phyloP scores from a whole-genome alignment of 2,888 invertebrate genomes.

The Tromatobia lineatoria region DNA sequence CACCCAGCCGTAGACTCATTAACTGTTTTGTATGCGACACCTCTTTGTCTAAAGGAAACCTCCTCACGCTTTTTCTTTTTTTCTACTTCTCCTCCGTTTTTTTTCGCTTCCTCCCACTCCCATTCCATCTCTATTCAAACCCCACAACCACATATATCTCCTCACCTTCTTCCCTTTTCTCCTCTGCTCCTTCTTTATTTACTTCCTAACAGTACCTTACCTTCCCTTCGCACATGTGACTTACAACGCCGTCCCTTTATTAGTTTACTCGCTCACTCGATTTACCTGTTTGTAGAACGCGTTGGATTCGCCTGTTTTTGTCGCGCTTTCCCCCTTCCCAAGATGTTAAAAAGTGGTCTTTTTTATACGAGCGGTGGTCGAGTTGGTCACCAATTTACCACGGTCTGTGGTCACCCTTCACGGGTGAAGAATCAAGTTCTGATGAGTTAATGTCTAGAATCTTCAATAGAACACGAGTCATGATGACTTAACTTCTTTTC shows the following conservation, averaged over 20 bases:
- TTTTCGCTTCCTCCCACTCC: slow-evolving; percentile 23
- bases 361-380: slow-evolving; percentile 35
- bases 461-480: neutral
- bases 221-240: slow-evolving; percentile 43
- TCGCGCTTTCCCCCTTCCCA: neutral
- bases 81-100: slow-evolving; percentile 36
- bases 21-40: slow-evolving; percentile 84
- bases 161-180: slow-evolving; percentile 20
- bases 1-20: slow-evolving; percentile 85
- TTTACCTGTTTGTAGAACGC: slow-evolving; percentile 76
- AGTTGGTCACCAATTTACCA: slow-evolving; percentile 57
- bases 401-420: slow-evolving; percentile 45
- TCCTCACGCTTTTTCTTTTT: slow-evolving; percentile 47
- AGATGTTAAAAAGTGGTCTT: neutral
- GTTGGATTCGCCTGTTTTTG: slow-evolving; percentile 74
- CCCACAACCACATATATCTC: slow-evolving; percentile 12
- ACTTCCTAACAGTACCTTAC: slow-evolving; percentile 18
- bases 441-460: slow-evolving; percentile 19
- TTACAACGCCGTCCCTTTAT: neutral
- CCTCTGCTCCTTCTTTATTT: neutral
- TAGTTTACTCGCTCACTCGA: slow-evolving; percentile 32
- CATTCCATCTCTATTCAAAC: slow-evolving; percentile 18
- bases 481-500: neutral
- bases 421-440: slow-evolving; percentile 31
- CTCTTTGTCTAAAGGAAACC: slow-evolving; percentile 82